phyloP scores from a whole-genome alignment of 1,140 invertebrate genomes.

The Sarcophaga peregrina region DNA sequence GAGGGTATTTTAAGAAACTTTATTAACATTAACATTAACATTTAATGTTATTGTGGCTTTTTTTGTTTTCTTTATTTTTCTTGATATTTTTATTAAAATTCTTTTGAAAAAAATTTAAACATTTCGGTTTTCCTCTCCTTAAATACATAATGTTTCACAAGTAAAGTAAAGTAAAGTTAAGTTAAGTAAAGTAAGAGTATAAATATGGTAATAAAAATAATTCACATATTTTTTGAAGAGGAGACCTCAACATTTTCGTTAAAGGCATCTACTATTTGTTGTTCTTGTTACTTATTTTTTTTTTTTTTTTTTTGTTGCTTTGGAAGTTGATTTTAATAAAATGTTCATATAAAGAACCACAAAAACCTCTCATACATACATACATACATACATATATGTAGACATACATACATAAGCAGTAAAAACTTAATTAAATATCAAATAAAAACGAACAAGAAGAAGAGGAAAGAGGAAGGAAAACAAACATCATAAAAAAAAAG shows the following conservation, averaged over 20 bases:
- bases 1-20: too few relatives aligned
- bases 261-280: not conserved
- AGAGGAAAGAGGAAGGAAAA: not conserved
- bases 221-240: not conserved
- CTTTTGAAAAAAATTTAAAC: too few relatives aligned
- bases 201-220: not conserved
- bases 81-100: too few relatives aligned
- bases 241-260: conserved; percentile 1
- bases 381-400: too few relatives aligned
- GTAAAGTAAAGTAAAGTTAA: too few relatives aligned
- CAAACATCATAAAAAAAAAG: conserved; percentile 2
- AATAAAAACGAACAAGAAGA: not conserved
- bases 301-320: too few relatives aligned
- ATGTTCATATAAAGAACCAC: conserved; percentile 18
- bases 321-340: conserved; percentile 2
- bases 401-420: not conserved
- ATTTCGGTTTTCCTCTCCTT: too few relatives aligned
- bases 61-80: too few relatives aligned
- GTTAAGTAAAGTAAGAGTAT: too few relatives aligned
- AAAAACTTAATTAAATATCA: conserved; percentile 25
- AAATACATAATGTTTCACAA: too few relatives aligned
- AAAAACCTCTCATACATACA: not conserved
- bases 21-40: too few relatives aligned
- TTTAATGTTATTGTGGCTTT: too few relatives aligned
- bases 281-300: not conserved